Conservation (phyloP, 2,888 invertebrate genomes). For the Amiota mariae region DNA sequence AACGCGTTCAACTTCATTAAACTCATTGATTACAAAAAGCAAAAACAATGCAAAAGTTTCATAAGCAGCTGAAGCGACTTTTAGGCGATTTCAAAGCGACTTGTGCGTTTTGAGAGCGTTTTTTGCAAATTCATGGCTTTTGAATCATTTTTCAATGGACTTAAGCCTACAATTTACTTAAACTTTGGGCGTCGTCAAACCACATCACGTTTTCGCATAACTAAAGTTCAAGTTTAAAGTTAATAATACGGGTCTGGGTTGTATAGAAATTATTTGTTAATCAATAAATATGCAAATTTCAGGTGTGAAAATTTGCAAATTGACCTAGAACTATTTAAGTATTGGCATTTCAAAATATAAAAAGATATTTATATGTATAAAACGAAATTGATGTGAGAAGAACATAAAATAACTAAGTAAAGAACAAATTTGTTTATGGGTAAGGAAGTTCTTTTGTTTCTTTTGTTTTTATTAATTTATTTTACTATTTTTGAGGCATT, state of each 20-base stretch:
- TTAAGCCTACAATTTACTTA: neutral
- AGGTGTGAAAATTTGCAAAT: constrained; percentile 16
- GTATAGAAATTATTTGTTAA: constrained; percentile 8
- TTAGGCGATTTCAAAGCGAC: neutral
- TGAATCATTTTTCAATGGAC: neutral
- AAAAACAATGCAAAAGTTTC: neutral
- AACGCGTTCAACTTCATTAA: neutral
- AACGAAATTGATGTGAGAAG: neutral
- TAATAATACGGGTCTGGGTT: neutral
- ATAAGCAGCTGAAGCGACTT: neutral
- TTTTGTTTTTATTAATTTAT: neutral
- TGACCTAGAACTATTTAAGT: constrained; percentile 23
- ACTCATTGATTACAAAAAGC: neutral
- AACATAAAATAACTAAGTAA: neutral
- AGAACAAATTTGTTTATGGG: neutral
- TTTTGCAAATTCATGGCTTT: neutral
- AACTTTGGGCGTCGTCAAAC: neutral
- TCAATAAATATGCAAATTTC: constrained; percentile 18
- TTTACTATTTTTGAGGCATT: neutral
- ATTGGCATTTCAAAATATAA: neutral
- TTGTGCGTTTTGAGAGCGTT: constrained; percentile 13
- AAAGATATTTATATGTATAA: neutral
- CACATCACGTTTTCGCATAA: neutral
- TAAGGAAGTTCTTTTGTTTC: constrained; percentile 10
- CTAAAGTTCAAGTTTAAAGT: constrained; percentile 18